Conservation (phyloP, 2,113 vertebrate species). For the Melanerpes formicivorus region DNA sequence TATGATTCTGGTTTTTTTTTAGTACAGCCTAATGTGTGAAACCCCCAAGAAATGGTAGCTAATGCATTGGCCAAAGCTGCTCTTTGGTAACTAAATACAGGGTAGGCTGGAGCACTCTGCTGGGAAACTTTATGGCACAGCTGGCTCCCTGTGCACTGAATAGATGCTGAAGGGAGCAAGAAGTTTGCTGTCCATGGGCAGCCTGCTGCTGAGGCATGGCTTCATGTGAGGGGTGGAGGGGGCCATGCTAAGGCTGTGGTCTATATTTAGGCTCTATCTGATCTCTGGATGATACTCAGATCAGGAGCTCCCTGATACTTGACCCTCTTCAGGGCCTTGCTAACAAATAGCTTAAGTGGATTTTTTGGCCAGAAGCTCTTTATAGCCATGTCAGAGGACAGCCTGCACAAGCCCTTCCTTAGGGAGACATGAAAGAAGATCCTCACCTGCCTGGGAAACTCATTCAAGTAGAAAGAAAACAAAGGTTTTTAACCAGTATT, state of each 20-base stretch:
- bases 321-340: background rate
- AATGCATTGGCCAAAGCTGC: background rate
- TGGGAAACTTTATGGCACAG: background rate
- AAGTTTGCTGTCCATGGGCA: fast-evolving
- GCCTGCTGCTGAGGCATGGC: fast-evolving
- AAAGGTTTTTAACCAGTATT: fast-evolving
- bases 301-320: background rate
- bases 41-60: background rate
- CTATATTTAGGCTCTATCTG: background rate
- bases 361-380: background rate
- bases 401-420: background rate
- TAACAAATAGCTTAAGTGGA: background rate
- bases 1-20: background rate
- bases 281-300: background rate
- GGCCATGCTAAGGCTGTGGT: fast-evolving
- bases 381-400: fast-evolving
- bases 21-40: background rate
- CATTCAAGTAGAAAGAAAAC: background rate
- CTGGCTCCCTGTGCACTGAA: fast-evolving
- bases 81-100: background rate
- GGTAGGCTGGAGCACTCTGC: background rate
- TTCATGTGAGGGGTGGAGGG: fast-evolving
- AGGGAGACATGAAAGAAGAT: background rate
- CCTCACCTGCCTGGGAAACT: background rate
- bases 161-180: background rate